Conservation (phyloP, 2,113 vertebrate species). For the Hydrolagus affinis region DNA sequence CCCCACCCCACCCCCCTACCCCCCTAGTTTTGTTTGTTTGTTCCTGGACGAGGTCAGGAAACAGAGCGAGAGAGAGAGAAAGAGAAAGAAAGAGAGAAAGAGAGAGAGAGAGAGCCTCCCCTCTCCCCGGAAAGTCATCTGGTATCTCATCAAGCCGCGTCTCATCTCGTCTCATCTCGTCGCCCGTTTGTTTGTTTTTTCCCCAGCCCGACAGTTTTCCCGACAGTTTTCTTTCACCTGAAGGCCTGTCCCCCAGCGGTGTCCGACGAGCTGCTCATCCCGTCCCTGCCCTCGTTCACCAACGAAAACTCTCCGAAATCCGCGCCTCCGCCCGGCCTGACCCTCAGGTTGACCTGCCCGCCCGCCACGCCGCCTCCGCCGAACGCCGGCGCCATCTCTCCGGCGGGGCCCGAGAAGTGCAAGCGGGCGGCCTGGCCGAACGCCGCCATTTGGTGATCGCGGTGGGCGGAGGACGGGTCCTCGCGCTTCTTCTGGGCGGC, state of each 20-base stretch:
- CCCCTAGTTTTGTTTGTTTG: too few species aligned
- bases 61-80: too few species aligned
- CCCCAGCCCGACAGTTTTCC: too few species aligned
- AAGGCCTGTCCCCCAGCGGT: conserved; percentile 19
- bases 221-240: not conserved
- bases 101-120: too few species aligned
- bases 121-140: too few species aligned
- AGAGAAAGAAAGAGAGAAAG: too few species aligned
- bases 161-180: too few species aligned
- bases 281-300: conserved; percentile 8
- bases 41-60: too few species aligned
- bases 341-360: conserved; percentile 2
- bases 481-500: conserved; percentile 7
- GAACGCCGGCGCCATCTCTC: not conserved
- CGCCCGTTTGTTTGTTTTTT: too few species aligned
- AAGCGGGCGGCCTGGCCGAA: not conserved
- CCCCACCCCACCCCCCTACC: too few species aligned
- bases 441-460: conserved; percentile 7
- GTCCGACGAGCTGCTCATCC: conserved; percentile 8
- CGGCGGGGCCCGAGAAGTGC: not conserved
- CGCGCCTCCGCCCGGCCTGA: not conserved
- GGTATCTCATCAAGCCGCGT: too few species aligned
- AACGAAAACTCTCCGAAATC: conserved; percentile 10
- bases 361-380: not conserved
- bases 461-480: not conserved